Base-by-base conservation (phyloP, 2,797 vertebrate genomes). In the Pterois miles region DNA sequence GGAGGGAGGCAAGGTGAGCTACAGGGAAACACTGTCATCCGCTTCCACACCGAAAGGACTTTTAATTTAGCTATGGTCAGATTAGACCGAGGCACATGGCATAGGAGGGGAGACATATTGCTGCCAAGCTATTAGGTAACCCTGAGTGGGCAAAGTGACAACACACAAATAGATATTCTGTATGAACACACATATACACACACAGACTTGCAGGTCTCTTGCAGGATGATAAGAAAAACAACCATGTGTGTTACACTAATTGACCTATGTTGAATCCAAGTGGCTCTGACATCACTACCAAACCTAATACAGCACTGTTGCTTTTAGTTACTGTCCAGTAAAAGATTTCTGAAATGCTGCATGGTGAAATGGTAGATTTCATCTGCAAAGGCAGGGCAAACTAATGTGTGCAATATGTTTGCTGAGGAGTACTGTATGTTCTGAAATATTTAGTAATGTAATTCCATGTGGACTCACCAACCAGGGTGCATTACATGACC, bases 41-140 rank as follows among this genome's bases (percentile, higher is more conserved):
- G 91, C 91, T 93, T 95, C 93, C 91, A 92, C 81, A 91, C 90
- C 89, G 91, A 94, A 90, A 91, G 87, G 84, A 92, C 86, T 91
- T 94, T 94, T 93, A 92, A 94, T 94, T 95, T 94, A 91, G 90
- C 89, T 85, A 80, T 60, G 77, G 88, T 90, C 78, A 89, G 86
- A 90, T 90, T 85, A 89, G 86, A 86, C 75, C 73, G 71, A 88
- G 75, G 80, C 89, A 90, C 90, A 90, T 93, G 85, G 91, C 91
- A 90, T 76, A 86, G 83, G 82, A 84, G 75, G 83, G 76, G 74
- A 77, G 64, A 80, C 36, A 71, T 25, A 52, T 23, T 65, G 78
- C 67, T 91, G 91, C 92, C 93, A 94, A 84, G 76, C 75, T 85
- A 91, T 92, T 91, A 90, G 87, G 78, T 92, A 91, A 92, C 83